Evolutionary conservation across 2,888 invertebrate genomes (phyloP).

Genomic region (Scaptomyza parva): DNA sequence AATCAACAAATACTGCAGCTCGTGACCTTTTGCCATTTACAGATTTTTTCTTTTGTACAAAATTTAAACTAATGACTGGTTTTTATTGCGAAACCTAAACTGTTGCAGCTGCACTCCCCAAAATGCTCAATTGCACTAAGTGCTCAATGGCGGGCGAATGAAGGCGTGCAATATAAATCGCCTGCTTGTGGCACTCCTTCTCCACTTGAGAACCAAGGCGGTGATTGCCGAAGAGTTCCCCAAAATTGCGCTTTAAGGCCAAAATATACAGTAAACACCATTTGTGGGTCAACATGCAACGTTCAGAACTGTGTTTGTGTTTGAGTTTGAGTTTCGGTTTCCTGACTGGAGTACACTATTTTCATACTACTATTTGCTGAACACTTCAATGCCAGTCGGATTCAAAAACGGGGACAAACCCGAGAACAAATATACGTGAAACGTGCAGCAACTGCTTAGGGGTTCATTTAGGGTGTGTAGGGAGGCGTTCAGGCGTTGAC

Average conservation of each 20-base stretch:
- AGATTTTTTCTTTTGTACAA: not conserved
- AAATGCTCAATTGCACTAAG: slow-evolving; percentile 29
- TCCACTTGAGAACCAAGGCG: too few relatives aligned
- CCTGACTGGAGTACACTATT: slow-evolving; percentile 24
- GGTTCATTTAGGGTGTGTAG: not conserved
- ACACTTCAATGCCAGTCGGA: slow-evolving; percentile 58
- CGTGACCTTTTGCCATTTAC: not conserved
- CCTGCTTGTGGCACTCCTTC: slow-evolving; percentile 9
- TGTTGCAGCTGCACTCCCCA: slow-evolving; percentile 1
- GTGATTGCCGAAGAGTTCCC: slow-evolving; percentile 29
- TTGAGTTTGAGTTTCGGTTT: slow-evolving; percentile 12
- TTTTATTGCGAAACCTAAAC: slow-evolving; percentile 13
- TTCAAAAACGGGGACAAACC: slow-evolving; percentile 9
- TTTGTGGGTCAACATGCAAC: slow-evolving; percentile 56
- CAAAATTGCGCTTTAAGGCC: slow-evolving; percentile 26
- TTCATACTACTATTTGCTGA: slow-evolving; percentile 62
- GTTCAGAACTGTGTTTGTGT: slow-evolving; percentile 25
- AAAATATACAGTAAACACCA: slow-evolving; percentile 1
- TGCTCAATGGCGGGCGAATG: slow-evolving; percentile 25
- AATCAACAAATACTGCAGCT: not conserved
- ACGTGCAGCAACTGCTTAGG: not conserved
- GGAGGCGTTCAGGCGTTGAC: slow-evolving; percentile 36
- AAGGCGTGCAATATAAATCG: slow-evolving; percentile 1
- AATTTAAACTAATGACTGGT: slow-evolving; percentile 32
- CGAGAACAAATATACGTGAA: slow-evolving; percentile 37